Evolutionary conservation across 2,113 vertebrate genomes (phyloP).

Genomic region (Canis aureus): DNA sequence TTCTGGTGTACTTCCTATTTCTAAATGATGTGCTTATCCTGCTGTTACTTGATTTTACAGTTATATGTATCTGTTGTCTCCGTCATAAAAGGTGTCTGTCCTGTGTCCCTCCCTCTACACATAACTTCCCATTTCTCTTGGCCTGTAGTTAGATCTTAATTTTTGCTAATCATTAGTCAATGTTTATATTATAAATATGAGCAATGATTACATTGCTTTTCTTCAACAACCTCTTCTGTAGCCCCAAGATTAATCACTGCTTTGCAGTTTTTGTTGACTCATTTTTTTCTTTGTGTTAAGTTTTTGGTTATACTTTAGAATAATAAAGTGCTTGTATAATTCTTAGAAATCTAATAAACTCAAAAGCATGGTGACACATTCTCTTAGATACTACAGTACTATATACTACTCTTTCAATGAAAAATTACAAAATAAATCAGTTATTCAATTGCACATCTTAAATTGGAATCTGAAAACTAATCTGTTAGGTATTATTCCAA

Average conservation of each 20-base stretch:
- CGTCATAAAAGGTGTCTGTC: neutral
- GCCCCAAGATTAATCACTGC: neutral
- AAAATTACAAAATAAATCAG: neutral
- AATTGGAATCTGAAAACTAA: slow-evolving; percentile 47
- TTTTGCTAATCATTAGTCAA: neutral
- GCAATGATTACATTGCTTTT: neutral
- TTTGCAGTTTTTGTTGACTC: slow-evolving; percentile 29
- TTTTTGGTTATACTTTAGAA: neutral
- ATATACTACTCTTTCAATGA: neutral
- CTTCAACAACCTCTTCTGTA: neutral
- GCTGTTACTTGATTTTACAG: slow-evolving; percentile 5
- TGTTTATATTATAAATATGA: slow-evolving; percentile 58
- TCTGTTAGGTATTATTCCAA: slow-evolving; percentile 42
- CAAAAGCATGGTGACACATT: neutral
- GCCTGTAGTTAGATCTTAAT: neutral
- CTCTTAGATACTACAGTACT: slow-evolving; percentile 41
- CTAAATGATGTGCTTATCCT: neutral
- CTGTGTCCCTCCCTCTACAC: neutral
- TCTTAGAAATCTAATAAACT: slow-evolving; percentile 49
- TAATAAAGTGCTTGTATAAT: slow-evolving; percentile 11
- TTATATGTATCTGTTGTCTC: neutral
- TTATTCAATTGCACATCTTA: slow-evolving; percentile 50
- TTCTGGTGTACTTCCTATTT: neutral
- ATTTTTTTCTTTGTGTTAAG: slow-evolving; percentile 7
- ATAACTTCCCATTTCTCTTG: neutral